phyloP scores from a whole-genome alignment of 2,113 vertebrate genomes.

The Onychostruthus taczanowskii region DNA sequence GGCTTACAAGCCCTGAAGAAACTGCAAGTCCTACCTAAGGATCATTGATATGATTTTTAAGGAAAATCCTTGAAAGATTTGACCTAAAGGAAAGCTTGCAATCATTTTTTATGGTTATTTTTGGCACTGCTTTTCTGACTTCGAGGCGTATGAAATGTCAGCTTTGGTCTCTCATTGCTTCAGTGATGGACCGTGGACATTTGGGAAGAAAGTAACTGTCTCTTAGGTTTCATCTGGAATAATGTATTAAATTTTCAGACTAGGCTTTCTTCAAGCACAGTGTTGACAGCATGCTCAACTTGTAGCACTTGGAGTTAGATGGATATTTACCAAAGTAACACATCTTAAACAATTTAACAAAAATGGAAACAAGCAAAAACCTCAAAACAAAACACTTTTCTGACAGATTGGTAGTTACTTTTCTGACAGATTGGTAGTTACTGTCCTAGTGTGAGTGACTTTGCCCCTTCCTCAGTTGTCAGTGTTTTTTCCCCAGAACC shows the following conservation, averaged over 20 bases:
- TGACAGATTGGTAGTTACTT: background rate
- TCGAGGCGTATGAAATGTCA: background rate
- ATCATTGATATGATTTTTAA: background rate
- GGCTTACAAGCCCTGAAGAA: background rate
- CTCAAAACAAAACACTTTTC: background rate
- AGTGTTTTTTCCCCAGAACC: background rate
- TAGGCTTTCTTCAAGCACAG: background rate
- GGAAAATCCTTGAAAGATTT: background rate
- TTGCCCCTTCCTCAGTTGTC: background rate
- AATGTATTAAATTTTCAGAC: background rate
- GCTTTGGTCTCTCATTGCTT: background rate
- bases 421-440: background rate
- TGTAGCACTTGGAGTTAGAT: background rate
- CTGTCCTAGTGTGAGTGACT: background rate
- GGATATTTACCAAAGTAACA: background rate
- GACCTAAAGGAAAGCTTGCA: background rate
- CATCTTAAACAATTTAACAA: background rate
- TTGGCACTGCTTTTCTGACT: background rate
- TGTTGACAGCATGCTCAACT: background rate
- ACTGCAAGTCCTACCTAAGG: background rate
- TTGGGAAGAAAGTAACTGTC: background rate
- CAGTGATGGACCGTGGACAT: accelerated
- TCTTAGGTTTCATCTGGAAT: background rate
- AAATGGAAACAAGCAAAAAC: background rate
- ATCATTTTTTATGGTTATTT: background rate